Conservation (phyloP, 2,797 vertebrate genomes). For the Vireo griseus region DNA sequence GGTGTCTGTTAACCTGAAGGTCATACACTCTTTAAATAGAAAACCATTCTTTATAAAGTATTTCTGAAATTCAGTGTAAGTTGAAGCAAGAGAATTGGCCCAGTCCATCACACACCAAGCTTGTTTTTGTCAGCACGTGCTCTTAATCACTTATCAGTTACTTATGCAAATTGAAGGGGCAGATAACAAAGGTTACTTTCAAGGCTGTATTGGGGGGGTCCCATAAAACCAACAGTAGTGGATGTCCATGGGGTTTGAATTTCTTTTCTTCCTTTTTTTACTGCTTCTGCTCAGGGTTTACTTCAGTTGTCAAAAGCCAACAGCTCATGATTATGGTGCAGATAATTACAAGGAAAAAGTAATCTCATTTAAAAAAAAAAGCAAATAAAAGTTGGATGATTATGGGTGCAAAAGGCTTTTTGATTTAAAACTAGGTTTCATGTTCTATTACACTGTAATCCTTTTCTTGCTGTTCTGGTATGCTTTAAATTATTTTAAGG, state of each 20-base stretch:
- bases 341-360: background rate
- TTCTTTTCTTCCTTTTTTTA: background rate
- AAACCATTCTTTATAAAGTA: background rate
- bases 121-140: constrained; percentile 41
- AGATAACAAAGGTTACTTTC: constrained; percentile 24
- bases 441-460: background rate
- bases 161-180: constrained; percentile 29
- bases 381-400: background rate
- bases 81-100: constrained; percentile 29
- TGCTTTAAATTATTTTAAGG: background rate
- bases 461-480: background rate
- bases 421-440: background rate
- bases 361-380: background rate
- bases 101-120: constrained; percentile 5
- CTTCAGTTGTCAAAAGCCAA: background rate
- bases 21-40: background rate
- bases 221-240: background rate
- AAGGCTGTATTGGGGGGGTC: background rate
- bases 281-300: background rate
- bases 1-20: background rate
- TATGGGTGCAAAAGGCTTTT: background rate
- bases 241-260: background rate
- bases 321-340: background rate
- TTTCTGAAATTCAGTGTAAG: constrained; percentile 9
- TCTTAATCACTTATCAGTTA: constrained; percentile 58